These are phyloP conservation scores for Drosophila lacertosa DNA, from an alignment of 1,140 invertebrate genomes.

Conservation along the genomic window DNA sequence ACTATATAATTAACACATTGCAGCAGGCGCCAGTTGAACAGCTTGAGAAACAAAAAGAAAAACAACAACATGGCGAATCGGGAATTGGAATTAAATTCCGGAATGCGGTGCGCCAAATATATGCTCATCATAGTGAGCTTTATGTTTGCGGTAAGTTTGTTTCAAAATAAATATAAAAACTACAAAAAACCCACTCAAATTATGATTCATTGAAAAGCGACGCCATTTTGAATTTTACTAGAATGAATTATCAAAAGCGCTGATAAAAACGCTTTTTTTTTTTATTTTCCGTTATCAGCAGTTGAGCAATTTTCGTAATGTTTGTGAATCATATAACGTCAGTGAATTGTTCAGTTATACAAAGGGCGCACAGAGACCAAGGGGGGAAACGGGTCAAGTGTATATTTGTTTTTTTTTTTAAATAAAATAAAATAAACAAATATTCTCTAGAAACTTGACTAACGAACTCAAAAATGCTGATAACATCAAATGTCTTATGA, in stretches of 20 bases:
- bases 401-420: slow-evolving; percentile 24
- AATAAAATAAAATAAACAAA: slow-evolving; percentile 3
- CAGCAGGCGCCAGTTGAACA: slow-evolving; percentile 19
- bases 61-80: slow-evolving; percentile 67
- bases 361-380: slow-evolving; percentile 2
- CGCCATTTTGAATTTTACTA: slow-evolving; percentile 58
- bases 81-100: slow-evolving; percentile 86
- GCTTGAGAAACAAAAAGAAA: slow-evolving; percentile 3
- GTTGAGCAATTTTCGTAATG: slow-evolving; percentile 21
- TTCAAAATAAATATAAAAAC: neutral
- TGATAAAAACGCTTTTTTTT: slow-evolving; percentile 34
- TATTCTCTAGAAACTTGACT: slow-evolving; percentile 1
- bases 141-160: slow-evolving; percentile 94
- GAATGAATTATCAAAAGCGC: slow-evolving; percentile 10
- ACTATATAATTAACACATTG: slow-evolving; percentile 36
- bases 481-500: slow-evolving; percentile 12
- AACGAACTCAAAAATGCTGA: neutral
- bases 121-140: slow-evolving; percentile 92
- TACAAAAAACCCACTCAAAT: neutral
- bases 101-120: slow-evolving; percentile 92
- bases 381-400: slow-evolving; percentile 43
- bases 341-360: neutral
- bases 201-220: slow-evolving; percentile 52
- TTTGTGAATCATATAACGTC: slow-evolving; percentile 26
- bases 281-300: slow-evolving; percentile 33